Conservation (phyloP, 2,888 invertebrate species). For the Pseudolycoriella hygida region DNA sequence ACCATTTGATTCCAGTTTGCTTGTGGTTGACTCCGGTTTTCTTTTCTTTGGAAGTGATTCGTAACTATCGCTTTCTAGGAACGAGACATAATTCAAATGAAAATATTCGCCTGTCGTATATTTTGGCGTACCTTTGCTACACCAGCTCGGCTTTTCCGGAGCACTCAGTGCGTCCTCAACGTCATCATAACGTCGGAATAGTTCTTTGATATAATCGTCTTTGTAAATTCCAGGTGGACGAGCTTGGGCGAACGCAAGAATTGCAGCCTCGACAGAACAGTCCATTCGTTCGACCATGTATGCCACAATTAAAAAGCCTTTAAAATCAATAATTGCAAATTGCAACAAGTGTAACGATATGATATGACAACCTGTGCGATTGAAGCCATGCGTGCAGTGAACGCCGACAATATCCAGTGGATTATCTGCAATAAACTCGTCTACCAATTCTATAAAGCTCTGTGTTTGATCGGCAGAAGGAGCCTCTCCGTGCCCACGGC, state of each 20-base stretch:
- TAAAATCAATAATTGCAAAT: not conserved
- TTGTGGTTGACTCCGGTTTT: not conserved
- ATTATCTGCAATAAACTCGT: conserved; percentile 57
- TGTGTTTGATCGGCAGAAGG: conserved; percentile 71
- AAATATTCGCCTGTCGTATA: too few relatives aligned
- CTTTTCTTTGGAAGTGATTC: conserved; percentile 3
- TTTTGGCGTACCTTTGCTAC: conserved; percentile 36
- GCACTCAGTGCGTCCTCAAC: conserved; percentile 51
- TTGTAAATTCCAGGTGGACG: conserved; percentile 96
- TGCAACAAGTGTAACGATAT: not conserved
- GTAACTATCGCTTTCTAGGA: conserved; percentile 18
- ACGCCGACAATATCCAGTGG: conserved; percentile 58
- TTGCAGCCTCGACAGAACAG: conserved; percentile 69
- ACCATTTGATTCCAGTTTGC: not conserved
- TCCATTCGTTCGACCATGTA: conserved; percentile 76
- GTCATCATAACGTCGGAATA: conserved; percentile 57
- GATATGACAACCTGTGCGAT: conserved; percentile 51
- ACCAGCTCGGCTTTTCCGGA: conserved; percentile 77
- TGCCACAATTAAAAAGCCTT: conserved; percentile 72
- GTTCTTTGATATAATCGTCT: conserved; percentile 77
- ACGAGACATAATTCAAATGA: conserved; percentile 3
- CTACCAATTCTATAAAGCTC: conserved; percentile 66
- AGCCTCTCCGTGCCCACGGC: conserved; percentile 84
- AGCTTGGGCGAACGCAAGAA: conserved; percentile 49
- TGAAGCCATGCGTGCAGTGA: conserved; percentile 96